Base-by-base conservation (phyloP, 2,797 vertebrate genomes). In the Paratrypauchen microcephalus region DNA sequence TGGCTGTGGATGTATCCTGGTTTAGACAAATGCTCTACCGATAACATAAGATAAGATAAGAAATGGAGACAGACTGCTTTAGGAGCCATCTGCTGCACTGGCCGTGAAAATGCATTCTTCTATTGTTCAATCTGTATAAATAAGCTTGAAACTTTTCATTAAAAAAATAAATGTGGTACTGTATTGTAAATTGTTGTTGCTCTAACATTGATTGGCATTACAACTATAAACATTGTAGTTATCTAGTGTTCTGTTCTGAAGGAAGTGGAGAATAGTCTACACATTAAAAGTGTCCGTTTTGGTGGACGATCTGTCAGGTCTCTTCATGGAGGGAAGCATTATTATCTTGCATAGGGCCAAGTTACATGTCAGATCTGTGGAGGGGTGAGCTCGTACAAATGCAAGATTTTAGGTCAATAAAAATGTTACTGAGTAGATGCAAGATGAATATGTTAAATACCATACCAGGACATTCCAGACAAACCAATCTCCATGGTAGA, bases 41-140 rank as follows among this genome's bases (percentile, higher is more conserved):
- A 77, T 58, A n/a, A n/a, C n/a, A n/a, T n/a, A n/a, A n/a, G n/a
- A n/a, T n/a, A 71, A 66, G 60, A 76, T 75, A 65, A 55, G 62
- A 75, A 80, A 79, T 58, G 72, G 64, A 81, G 62, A 87, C 86
- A 70, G 86, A 87, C 76, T 76, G 68, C 69, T 75, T 39, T 69
- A 66, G 61, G 68, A 71, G 67, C 81, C 81, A 81, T 89, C 85
- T 87, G 86, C 57, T 48, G 68, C 15, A 9, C 76, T 80, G 79
- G 77, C 69, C 74, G 69, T 59, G 75, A 75, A 71, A 83, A 70
- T 69, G 73, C 64, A 65, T 71, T 76, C 71, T 75, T 81, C 26
- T 69, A 48, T 75, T 73, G 70, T 75, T 80, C 62, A 23, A 52
- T 80, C 41, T 72, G 75, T 84, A 84, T 82, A 67, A 86, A 86